Evolutionary conservation across 2,888 invertebrate genomes (phyloP).

Genomic region (Taenaris catops): DNA sequence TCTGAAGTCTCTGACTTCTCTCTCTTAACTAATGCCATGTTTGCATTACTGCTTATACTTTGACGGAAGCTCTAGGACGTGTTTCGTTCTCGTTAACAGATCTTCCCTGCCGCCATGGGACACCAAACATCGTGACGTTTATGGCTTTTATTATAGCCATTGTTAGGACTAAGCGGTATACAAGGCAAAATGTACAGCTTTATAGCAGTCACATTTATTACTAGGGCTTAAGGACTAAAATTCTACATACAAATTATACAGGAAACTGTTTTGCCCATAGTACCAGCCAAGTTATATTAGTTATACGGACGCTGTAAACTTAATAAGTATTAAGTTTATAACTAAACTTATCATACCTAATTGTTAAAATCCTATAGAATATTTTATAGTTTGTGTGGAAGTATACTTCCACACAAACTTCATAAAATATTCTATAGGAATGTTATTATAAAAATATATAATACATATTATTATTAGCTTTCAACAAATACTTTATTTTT

Average conservation of each 20-base stretch:
- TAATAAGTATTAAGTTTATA: slow-evolving; percentile 13
- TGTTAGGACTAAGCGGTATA: slow-evolving; percentile 44
- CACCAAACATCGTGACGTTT: slow-evolving; percentile 63
- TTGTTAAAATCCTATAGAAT: slow-evolving; percentile 3
- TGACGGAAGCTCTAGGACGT: slow-evolving; percentile 49
- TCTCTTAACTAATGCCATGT: too few relatives aligned
- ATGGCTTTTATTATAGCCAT: slow-evolving; percentile 60
- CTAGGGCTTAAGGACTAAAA: slow-evolving; percentile 10
- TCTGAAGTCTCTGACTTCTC: too few relatives aligned
- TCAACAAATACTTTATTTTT: too few relatives aligned
- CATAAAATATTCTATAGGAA: too few relatives aligned
- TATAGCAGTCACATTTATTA: slow-evolving; percentile 2
- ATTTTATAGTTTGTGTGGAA: background rate
- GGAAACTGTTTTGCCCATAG: slow-evolving; percentile 9
- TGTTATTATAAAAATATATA: too few relatives aligned
- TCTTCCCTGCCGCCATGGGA: slow-evolving; percentile 60
- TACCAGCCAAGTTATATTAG: slow-evolving; percentile 3
- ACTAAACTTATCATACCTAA: slow-evolving; percentile 8
- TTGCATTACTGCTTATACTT: slow-evolving; percentile 29
- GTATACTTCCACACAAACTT: too few relatives aligned
- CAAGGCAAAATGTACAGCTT: slow-evolving; percentile 6
- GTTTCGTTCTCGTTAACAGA: slow-evolving; percentile 66
- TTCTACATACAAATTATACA: slow-evolving; percentile 6
- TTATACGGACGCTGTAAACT: slow-evolving; percentile 1
- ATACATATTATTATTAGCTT: too few relatives aligned